Evolutionary conservation across 2,888 invertebrate species (phyloP).

Genomic region (Dioctria linearis): DNA sequence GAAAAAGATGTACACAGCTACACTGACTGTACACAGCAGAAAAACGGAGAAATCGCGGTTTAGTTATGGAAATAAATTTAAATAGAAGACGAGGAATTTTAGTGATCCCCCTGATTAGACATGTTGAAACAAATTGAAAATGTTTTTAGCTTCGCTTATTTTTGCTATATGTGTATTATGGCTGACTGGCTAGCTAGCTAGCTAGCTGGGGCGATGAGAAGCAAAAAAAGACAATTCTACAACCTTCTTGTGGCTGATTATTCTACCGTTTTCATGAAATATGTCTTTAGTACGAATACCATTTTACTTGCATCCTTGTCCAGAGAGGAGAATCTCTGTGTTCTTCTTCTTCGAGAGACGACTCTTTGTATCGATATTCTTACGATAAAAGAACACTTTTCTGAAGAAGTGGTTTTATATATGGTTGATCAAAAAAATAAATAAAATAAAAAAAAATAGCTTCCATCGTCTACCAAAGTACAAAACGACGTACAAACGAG

Average conservation of each 20-base stretch:
- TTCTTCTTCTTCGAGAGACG: constrained; percentile 14
- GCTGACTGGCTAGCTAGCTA: not conserved
- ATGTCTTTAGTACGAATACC: constrained; percentile 46
- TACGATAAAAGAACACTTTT: constrained; percentile 46
- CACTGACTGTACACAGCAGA: constrained; percentile 5
- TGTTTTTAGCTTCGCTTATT: constrained; percentile 23
- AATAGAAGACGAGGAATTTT: constrained; percentile 54
- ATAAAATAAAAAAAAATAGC: constrained; percentile 1
- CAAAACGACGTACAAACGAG: constrained; percentile 40
- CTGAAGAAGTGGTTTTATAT: constrained; percentile 44
- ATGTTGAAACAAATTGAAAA: constrained; percentile 55
- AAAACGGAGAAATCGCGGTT: constrained; percentile 50
- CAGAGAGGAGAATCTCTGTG: constrained; percentile 30
- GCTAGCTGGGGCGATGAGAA: not conserved
- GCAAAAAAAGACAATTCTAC: constrained; percentile 39
- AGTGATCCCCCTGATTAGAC: constrained; percentile 55
- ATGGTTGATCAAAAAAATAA: constrained; percentile 7
- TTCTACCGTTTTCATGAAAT: constrained; percentile 51
- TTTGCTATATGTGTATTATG: constrained; percentile 3
- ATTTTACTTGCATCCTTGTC: constrained; percentile 2
- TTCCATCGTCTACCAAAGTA: constrained; percentile 34
- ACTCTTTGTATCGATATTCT: constrained; percentile 47
- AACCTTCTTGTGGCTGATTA: constrained; percentile 19
- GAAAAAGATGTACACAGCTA: constrained; percentile 18
- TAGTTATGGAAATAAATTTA: constrained; percentile 54